phyloP scores from a whole-genome alignment of 2,888 invertebrate genomes.

The Branchipolynoe longqiensis region DNA sequence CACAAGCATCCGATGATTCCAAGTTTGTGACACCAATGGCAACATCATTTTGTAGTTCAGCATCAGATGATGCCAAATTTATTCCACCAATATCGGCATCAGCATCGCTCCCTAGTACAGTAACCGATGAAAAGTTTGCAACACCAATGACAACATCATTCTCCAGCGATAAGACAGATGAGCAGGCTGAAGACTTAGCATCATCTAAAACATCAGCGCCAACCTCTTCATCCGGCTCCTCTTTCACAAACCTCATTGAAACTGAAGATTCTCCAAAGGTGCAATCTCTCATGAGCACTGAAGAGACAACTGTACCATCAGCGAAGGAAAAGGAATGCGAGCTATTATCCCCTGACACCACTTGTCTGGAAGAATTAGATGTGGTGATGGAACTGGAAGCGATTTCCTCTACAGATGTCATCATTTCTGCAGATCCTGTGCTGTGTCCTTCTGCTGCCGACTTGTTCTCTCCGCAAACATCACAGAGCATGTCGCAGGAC shows the following conservation, averaged over 20 bases:
- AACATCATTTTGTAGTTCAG: neutral
- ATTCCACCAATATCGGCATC: neutral
- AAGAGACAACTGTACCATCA: neutral
- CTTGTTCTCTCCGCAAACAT: neutral
- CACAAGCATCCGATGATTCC: neutral
- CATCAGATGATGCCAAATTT: neutral
- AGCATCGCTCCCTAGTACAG: neutral
- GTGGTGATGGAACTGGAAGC: neutral
- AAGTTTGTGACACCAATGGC: conserved; percentile 4
- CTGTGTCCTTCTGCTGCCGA: neutral
- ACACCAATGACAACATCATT: neutral
- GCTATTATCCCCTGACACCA: conserved; percentile 23
- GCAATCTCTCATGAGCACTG: neutral
- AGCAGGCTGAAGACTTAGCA: too few species aligned
- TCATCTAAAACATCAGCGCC: too few species aligned
- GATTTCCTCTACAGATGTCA: neutral
- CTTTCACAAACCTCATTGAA: neutral
- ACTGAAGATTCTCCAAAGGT: neutral
- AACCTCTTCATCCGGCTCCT: too few species aligned
- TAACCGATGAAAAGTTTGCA: conserved; percentile 2
- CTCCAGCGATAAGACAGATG: too few species aligned
- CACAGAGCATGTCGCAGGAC: conserved; percentile 23
- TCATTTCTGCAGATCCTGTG: neutral
- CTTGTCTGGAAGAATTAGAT: conserved; percentile 18
- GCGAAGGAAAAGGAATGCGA: neutral